Conservation (phyloP, 2,888 invertebrate species). For the Lissonota sp. region DNA sequence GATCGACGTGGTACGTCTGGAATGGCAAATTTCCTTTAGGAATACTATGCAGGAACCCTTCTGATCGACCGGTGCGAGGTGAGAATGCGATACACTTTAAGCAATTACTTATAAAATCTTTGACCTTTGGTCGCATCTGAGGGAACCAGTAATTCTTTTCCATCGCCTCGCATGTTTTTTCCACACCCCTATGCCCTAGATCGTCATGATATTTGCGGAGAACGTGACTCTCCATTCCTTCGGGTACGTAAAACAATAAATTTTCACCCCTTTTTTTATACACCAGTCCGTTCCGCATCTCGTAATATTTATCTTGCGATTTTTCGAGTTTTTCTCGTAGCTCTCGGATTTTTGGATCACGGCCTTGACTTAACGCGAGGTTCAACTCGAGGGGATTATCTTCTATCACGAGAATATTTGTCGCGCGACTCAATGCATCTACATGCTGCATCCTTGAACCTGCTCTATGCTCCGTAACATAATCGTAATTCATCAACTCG, state of each 20-base stretch:
- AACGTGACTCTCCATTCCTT: constrained; percentile 50
- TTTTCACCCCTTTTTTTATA: constrained; percentile 45
- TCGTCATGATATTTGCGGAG: constrained; percentile 64
- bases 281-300: constrained; percentile 37
- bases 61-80: constrained; percentile 50
- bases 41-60: constrained; percentile 57
- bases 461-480: constrained; percentile 2
- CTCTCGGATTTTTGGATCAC: constrained; percentile 44
- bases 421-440: constrained; percentile 69
- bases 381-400: constrained; percentile 62
- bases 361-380: constrained; percentile 53
- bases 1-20: constrained; percentile 58
- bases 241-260: constrained; percentile 66
- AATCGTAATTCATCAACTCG: constrained; percentile 70
- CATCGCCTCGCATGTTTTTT: constrained; percentile 60
- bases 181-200: constrained; percentile 63
- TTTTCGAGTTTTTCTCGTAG: constrained; percentile 37
- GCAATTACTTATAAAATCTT: constrained; percentile 51
- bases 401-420: constrained; percentile 43
- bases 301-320: constrained; percentile 38
- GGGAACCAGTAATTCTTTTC: constrained; percentile 58
- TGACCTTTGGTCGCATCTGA: constrained; percentile 36
- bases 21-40: constrained; percentile 65
- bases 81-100: constrained; percentile 64
- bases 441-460: constrained; percentile 69